Conservation (phyloP, 1,140 invertebrate species). For the Anastrepha ludens region DNA sequence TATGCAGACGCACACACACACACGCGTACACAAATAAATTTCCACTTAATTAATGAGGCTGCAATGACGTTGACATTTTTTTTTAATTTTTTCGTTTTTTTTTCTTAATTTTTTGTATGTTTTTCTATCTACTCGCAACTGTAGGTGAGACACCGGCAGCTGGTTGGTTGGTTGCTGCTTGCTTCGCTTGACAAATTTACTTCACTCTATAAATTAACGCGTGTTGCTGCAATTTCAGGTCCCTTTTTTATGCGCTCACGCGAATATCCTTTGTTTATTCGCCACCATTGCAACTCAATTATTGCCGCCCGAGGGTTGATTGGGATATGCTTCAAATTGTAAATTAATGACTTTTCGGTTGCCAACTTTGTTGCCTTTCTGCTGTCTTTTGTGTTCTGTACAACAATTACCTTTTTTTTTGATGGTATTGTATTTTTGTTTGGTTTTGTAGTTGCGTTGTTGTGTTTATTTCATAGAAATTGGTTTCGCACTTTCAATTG, state of each 20-base stretch:
- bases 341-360: constrained; percentile 51
- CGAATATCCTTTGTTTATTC: constrained; percentile 6
- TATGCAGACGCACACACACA: neutral
- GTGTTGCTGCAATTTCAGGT: constrained; percentile 14
- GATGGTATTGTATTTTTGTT: neutral
- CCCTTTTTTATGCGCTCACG: neutral
- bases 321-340: constrained; percentile 37
- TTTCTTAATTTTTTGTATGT: neutral
- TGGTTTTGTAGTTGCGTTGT: neutral
- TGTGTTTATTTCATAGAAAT: constrained; percentile 57
- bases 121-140: neutral
- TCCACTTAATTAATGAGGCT: constrained; percentile 27
- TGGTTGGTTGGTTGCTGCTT: neutral
- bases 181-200: constrained; percentile 23
- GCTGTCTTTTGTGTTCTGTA: neutral
- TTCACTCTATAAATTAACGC: constrained; percentile 36
- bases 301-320: constrained; percentile 24
- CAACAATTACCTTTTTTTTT: neutral
- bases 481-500: constrained; percentile 64
- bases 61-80: constrained; percentile 41
- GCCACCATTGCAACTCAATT: constrained; percentile 26
- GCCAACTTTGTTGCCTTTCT: constrained; percentile 3
- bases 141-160: neutral
- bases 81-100: constrained; percentile 10
- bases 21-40: neutral